Conservation (phyloP, 2,113 vertebrate genomes). For the Leuciscus idus region DNA sequence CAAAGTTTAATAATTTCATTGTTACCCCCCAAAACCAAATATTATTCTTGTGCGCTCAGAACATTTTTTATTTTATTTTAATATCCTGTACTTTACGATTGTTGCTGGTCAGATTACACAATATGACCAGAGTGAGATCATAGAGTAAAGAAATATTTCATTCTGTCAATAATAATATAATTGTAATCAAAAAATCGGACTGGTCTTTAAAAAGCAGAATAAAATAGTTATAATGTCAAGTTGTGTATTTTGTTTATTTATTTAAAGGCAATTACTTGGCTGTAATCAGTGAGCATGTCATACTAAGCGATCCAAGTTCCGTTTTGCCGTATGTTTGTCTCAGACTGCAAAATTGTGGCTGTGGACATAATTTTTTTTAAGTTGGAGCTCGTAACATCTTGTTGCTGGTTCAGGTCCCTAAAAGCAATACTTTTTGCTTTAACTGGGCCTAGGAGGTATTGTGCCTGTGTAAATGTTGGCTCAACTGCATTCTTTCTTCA, state of each 20-base stretch:
- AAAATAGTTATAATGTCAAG: too few species aligned
- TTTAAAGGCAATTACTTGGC: background rate
- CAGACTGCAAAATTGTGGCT: background rate
- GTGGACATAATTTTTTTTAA: background rate
- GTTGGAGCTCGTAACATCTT: background rate
- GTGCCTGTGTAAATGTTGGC: constrained; percentile 33
- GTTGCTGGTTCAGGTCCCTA: background rate
- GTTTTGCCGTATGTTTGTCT: background rate
- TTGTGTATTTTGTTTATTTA: background rate
- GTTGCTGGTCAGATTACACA: background rate
- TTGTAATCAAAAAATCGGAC: background rate
- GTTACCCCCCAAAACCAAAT: too few species aligned
- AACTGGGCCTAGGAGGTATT: background rate
- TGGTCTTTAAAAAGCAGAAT: too few species aligned
- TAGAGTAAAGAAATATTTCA: background rate
- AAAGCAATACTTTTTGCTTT: background rate
- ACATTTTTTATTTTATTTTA: background rate
- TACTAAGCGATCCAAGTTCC: background rate
- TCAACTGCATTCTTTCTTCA: constrained; percentile 10
- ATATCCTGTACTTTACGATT: background rate
- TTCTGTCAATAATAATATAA: background rate
- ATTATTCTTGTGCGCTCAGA: too few species aligned
- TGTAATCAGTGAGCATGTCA: background rate
- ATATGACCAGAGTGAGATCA: background rate
- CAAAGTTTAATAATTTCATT: too few species aligned